Conservation (phyloP, 2,888 invertebrate genomes). For the Sicus ferrugineus region DNA sequence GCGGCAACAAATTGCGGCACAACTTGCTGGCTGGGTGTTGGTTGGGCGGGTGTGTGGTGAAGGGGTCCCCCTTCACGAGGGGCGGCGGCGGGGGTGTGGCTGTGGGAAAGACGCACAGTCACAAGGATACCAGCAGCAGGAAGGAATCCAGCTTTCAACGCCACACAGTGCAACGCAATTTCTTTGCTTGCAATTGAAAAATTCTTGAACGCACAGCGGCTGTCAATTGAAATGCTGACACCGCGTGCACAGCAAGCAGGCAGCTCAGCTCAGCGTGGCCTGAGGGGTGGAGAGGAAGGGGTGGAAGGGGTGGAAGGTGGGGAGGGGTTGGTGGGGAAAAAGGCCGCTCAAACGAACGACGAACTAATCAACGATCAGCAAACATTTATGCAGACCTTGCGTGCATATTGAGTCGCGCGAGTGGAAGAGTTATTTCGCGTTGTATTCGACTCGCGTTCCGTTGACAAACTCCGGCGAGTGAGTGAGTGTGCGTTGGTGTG, state of each 20-base stretch:
- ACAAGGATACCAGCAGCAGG: neutral
- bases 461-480: neutral
- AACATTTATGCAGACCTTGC: conserved; percentile 27
- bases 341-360: conserved; percentile 1
- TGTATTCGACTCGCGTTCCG: neutral
- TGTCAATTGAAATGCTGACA: conserved; percentile 30
- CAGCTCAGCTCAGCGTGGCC: neutral
- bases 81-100: neutral
- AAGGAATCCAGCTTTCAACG: neutral
- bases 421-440: neutral
- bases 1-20: neutral
- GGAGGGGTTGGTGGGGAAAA: neutral
- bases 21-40: neutral
- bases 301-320: neutral
- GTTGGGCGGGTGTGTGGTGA: neutral
- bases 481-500: no score
- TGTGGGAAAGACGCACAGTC: neutral
- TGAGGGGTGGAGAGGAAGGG: neutral
- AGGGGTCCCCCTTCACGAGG: neutral
- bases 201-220: conserved; percentile 27
- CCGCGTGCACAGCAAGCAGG: neutral
- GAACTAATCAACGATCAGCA: conserved; percentile 32
- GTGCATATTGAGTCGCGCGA: conserved; percentile 23
- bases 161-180: neutral
- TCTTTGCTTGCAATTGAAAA: conserved; percentile 20